Base-by-base conservation (phyloP, 1,140 invertebrate genomes). In the Brachionus plicatilis region DNA sequence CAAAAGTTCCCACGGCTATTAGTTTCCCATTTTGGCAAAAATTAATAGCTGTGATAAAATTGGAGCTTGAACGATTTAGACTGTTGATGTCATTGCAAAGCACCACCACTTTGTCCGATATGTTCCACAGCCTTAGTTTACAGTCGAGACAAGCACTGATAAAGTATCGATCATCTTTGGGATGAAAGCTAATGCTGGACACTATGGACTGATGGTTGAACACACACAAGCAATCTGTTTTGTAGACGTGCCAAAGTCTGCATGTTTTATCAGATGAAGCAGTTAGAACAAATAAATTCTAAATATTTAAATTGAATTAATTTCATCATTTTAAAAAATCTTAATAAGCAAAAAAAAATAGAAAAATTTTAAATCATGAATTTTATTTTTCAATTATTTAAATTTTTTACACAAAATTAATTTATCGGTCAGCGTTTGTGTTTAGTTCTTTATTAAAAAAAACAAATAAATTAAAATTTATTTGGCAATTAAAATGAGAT, bases 201-300 rank as follows among this genome's bases (percentile, higher is more conserved):
- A 99, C 96, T 90, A 98, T 98, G 90, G 99, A 97, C 86, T 98
- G 97, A 88, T 99, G 97, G 88, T 99, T 96, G 89, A 99, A 99
- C 89, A 96, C 97, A 89, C 97, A 99, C 0, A 99, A 92, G 88
- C 97, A 99, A 89, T 99, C 97, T 87, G 95, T 94, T 24, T 96
- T 90, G 0, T 95, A 97, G 85, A 99, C 96, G 88, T 99, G 97
- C 97, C 97, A 99, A 56, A 99, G 90, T 43, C 96, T 91, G 0
- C 99, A 96, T 11, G 96, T 98, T 89, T 98, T 96, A 90, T 99
- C 97, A 96, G 99, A 99, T 6, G 96, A 97, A 12, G 95, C 97
- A 0, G 96, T 97, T 14, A 99, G 89, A 53, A 99, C 93, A 88
- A 99, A 99, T 88, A 98, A 98, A 89, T 97, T 98, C 91, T 92